Base-by-base conservation (phyloP, 2,888 invertebrate genomes). In the Pollenia labialis region DNA sequence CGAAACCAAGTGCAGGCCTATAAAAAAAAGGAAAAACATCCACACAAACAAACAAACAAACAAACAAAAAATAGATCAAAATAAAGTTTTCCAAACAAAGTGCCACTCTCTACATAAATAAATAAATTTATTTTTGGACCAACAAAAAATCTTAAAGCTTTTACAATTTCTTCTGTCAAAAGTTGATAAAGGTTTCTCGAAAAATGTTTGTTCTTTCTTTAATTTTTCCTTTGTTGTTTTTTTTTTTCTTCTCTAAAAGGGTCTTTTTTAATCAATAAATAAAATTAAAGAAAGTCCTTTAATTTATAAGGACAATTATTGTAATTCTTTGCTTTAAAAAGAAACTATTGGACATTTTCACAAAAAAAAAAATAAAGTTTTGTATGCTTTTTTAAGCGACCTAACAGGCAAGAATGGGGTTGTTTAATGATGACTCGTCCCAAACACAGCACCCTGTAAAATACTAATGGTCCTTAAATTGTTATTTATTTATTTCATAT, bases 101-200 rank as follows among this genome's bases (percentile, higher is more conserved):
- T 58, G 42, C 16, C 62, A 56, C 42, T 46, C 74, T 40, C 23
- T 11, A 12, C 40, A 10, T 23, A 40, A 60, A 60, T 60, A 74
- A 74, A 10, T 23, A 40, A 60, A 60, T 60, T 60, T 48, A 32
- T 40, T 32, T 60, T 48, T 58, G n/a, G n/a, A 23, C 23, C 23
- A 23, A 23, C 6, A 32, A 58, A 10, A 48, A 74, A 12, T 48
- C 40, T 48, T 56, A 23, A n/a, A 9, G 23, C 2, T 46, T 46
- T 64, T 18, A 64, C 11, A 64, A 64, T 44, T 64, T 14, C 8
- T 11, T 58, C 16, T 40, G 23, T 48, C 54, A 64, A 44, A 50
- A 18, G 50, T 54, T 58, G 58, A 58, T 56, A 12, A 11, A 32
- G 75, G 32, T 52, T 66, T 23, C 18, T 8, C 44, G 52, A n/a